Evolutionary conservation across 2,797 vertebrate species (phyloP), one percentile per base, ranked within the genome.

Genomic region (Craterocephalus amniculus): DNA sequence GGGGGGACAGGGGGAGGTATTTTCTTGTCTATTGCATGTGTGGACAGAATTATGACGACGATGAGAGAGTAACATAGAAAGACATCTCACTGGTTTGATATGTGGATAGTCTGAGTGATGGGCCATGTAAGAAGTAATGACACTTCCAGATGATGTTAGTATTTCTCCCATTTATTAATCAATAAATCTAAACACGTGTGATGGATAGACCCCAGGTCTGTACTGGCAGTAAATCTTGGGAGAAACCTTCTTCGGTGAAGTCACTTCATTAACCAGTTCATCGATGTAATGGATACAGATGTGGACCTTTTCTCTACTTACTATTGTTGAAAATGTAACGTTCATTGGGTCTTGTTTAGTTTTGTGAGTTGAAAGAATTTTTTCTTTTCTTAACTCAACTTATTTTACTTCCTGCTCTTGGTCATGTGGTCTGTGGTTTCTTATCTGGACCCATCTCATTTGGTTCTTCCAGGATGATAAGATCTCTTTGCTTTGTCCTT

Each of bases 31-130:
- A 48, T 9, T 60, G 35, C 11, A 65, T 29, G 14, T n/a, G 38
- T 3, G 38, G 16, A 54, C 0, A 24, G 16, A 36, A 58, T 4
- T 35, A 43, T 58, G 6, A 31, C 22, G 52, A 12, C 36, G 31
- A 10, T 36, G 18, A 74, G 40, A 74, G 36, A 26, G 8, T 35
- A 27, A 63, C 4, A 0, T 20, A 12, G 27, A 55, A n/a, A 61
- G 34, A 63, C 36, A 7, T 62, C 13, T 52, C n/a, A 9, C 11
- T 16, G 8, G 43, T 58, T 29, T 67, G 60, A 72, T 61, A 68
- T 57, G 55, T 45, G 35, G 52, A 49, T 52, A 63, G 55, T 60
- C 29, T 74, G 45, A 78, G 63, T 68, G 69, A 62, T 64, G 49
- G 67, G 26, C 2, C 8, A 40, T 49, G 32, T 52, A 7, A 73